Conservation (phyloP, 35 echinoderm and acorn worm genomes). For the Apostichopus japonicus region DNA sequence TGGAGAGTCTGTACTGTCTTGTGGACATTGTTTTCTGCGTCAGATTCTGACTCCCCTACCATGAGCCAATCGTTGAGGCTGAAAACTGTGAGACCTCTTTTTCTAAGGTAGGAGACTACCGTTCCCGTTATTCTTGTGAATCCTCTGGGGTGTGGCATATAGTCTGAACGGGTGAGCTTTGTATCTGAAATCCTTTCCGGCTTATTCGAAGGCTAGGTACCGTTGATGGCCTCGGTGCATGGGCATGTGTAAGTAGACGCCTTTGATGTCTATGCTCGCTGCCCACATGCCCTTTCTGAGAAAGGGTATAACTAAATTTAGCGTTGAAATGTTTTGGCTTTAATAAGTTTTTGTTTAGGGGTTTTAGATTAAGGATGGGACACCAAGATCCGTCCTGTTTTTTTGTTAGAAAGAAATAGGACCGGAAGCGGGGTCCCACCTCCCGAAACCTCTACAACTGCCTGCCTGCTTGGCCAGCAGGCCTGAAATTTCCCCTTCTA, state of each 20-base stretch:
- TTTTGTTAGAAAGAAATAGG: conserved; percentile 11
- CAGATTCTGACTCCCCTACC: background rate
- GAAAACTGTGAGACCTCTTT: background rate
- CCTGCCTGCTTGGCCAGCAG: no score
- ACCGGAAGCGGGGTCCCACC: background rate
- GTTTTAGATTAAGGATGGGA: conserved; percentile 32
- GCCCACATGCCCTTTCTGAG: background rate
- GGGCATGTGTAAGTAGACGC: conserved; percentile 21
- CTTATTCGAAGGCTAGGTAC: background rate
- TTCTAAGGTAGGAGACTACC: background rate
- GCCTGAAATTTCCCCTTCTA: no score
- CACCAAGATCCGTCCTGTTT: background rate
- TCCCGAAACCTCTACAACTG: no score
- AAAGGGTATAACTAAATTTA: background rate
- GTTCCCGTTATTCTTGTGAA: background rate
- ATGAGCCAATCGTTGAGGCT: conserved; percentile 12
- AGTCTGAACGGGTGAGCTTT: conserved; percentile 27
- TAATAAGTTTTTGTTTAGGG: background rate
- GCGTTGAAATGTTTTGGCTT: conserved; percentile 3
- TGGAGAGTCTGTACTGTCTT: no score
- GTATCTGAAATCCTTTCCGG: no score
- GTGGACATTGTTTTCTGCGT: no score
- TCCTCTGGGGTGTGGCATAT: conserved; percentile 27
- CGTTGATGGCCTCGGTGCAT: background rate
- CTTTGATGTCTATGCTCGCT: conserved; percentile 15